These are phyloP conservation scores for Drosophila burlai DNA, from an alignment of 1,140 invertebrate genomes.

Conservation along the genomic window DNA sequence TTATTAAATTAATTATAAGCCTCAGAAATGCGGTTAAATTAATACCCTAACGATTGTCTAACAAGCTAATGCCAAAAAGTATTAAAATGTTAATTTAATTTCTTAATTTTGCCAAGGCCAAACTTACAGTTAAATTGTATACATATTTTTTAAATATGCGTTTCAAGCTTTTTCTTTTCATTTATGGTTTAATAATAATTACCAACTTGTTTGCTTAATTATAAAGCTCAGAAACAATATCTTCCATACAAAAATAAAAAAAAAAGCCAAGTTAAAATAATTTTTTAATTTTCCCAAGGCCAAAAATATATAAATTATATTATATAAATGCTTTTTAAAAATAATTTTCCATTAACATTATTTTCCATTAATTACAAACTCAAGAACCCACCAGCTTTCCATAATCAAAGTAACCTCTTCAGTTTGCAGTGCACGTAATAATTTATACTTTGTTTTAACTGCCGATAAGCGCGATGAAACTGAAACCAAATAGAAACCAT, in stretches of 20 bases:
- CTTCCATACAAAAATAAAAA: too few species aligned
- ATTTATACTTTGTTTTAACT: slow-evolving; percentile 48
- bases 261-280: too few species aligned
- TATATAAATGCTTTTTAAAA: too few species aligned
- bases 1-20: not conserved
- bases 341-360: too few species aligned
- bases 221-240: too few species aligned
- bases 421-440: slow-evolving; percentile 10
- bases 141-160: not conserved
- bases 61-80: too few species aligned
- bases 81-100: not conserved
- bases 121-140: not conserved
- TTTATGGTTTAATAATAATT: too few species aligned
- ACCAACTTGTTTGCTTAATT: too few species aligned
- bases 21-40: not conserved
- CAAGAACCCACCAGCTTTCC: not conserved
- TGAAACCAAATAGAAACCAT: not conserved
- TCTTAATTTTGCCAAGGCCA: not conserved
- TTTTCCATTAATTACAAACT: not conserved
- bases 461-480: slow-evolving; percentile 65
- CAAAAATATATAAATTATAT: too few species aligned
- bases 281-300: too few species aligned
- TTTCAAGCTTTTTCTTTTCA: too few species aligned
- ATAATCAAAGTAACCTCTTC: not conserved
- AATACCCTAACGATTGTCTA: too few species aligned